These are phyloP conservation scores for Zaprionus lachaisei DNA, from an alignment of 1,140 invertebrate genomes.

Conservation along the genomic window DNA sequence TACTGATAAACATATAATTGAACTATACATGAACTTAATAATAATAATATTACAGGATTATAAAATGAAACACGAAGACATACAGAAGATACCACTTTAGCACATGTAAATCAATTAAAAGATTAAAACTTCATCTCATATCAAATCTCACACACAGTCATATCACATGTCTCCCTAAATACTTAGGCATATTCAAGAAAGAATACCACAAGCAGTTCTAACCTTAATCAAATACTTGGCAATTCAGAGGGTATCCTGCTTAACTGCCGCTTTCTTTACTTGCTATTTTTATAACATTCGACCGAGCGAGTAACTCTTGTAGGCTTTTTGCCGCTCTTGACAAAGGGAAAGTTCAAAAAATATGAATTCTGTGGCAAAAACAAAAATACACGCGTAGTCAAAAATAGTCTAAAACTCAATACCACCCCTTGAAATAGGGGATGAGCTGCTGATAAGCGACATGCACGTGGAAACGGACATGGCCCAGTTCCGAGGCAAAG, in stretches of 20 bases:
- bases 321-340: constrained; percentile 25
- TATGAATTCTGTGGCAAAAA: constrained; percentile 27
- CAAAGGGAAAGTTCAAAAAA: constrained; percentile 24
- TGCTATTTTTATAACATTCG: constrained; percentile 55
- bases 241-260: neutral
- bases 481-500: constrained; percentile 43
- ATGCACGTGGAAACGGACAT: constrained; percentile 51
- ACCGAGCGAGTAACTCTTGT: constrained; percentile 22
- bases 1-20: no score
- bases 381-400: constrained; percentile 5
- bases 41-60: no score
- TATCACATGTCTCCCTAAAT: no score
- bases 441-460: constrained; percentile 49
- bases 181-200: no score
- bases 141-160: no score
- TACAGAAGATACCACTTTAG: no score
- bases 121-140: neutral
- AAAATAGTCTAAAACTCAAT: neutral
- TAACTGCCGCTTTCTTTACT: neutral
- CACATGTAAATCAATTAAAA: neutral
- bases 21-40: no score
- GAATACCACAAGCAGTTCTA: no score
- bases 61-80: no score
- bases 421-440: neutral
- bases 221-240: no score